Evolutionary conservation across 1,140 invertebrate genomes (phyloP).

Genomic region (Neotoxoptera formosana): DNA sequence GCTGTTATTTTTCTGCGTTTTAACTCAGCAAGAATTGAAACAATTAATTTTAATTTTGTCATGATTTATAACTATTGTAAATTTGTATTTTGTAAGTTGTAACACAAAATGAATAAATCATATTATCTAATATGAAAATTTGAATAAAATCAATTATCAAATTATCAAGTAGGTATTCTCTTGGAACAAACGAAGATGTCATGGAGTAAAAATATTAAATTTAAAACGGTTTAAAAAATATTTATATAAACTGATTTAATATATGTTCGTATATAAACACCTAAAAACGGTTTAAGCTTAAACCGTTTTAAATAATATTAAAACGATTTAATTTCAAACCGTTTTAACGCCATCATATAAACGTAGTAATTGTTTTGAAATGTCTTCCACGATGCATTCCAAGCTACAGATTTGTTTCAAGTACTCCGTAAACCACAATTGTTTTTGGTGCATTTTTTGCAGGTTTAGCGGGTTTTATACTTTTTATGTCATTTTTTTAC

Average conservation of each 20-base stretch:
- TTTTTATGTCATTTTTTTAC: no score
- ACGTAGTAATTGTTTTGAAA: no score
- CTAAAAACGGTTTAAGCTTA: slow-evolving; percentile 12
- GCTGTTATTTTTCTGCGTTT: no score
- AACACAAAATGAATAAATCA: neutral
- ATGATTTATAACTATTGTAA: slow-evolving; percentile 22
- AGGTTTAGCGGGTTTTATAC: no score
- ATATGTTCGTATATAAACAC: neutral
- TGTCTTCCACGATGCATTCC: no score
- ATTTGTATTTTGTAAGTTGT: no score
- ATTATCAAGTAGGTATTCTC: no score
- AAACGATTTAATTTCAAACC: neutral
- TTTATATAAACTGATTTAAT: neutral
- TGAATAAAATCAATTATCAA: neutral
- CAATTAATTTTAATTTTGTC: slow-evolving; percentile 9
- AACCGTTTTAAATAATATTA: slow-evolving; percentile 23
- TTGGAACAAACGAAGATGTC: neutral
- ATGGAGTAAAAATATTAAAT: neutral
- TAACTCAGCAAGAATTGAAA: neutral
- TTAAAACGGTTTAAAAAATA: neutral
- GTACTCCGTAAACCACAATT: no score
- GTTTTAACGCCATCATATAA: neutral
- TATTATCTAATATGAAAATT: slow-evolving; percentile 8
- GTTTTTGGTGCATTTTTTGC: no score
- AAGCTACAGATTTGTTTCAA: no score